These are phyloP conservation scores for Eupsittula cactorum DNA, from an alignment of 2,113 vertebrate species.

Conservation along the genomic window DNA sequence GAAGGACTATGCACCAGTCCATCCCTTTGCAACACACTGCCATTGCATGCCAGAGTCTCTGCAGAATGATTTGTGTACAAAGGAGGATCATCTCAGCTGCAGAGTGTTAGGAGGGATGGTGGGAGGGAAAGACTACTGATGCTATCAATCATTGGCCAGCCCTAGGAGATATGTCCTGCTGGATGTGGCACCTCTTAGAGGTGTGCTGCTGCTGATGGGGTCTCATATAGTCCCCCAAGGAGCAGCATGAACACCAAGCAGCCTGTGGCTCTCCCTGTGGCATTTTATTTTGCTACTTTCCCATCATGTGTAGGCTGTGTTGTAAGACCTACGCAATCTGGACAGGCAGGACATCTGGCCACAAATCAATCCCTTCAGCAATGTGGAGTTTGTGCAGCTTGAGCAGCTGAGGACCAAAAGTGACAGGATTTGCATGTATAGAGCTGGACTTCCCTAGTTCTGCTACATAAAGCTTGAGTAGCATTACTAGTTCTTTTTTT, in stretches of 20 bases:
- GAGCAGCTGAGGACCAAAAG: neutral
- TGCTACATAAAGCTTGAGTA: neutral
- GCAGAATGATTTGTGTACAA: neutral
- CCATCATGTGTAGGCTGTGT: neutral
- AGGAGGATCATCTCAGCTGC: neutral
- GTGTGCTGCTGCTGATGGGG: neutral
- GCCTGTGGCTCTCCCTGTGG: neutral
- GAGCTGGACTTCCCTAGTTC: neutral
- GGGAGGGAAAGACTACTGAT: neutral
- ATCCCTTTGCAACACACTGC: neutral
- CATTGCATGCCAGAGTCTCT: neutral
- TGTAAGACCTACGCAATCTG: neutral
- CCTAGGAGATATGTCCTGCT: neutral
- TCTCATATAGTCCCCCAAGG: neutral
- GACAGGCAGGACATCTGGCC: neutral
- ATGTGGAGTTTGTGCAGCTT: neutral
- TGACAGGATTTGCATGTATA: neutral
- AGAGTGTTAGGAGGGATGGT: rapidly evolving
- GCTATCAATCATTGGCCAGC: neutral
- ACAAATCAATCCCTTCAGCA: neutral
- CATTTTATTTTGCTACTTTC: neutral
- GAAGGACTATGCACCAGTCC: neutral
- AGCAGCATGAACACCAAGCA: neutral
- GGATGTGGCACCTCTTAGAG: neutral
- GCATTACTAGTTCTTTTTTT: neutral